Evolutionary conservation across 2,797 vertebrate genomes (phyloP).

Genomic region (Sebastes matsubarae): DNA sequence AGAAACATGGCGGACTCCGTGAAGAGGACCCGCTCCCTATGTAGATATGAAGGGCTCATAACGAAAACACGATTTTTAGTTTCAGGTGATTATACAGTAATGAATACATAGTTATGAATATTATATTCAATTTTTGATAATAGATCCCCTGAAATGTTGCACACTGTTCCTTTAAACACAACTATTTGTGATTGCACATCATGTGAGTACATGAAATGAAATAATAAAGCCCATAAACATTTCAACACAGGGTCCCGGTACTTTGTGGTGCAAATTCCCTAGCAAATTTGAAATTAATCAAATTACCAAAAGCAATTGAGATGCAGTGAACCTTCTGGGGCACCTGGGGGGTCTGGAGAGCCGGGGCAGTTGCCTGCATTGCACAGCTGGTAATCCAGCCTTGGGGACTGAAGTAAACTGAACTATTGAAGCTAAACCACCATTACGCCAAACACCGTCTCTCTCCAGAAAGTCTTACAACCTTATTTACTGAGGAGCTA

Average conservation of each 20-base stretch:
- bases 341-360: not conserved
- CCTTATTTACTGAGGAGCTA: constrained; percentile 20
- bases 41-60: too few relatives aligned
- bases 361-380: not conserved
- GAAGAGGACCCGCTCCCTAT: too few relatives aligned
- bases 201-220: not conserved
- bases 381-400: not conserved
- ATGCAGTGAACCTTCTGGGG: not conserved
- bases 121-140: fast-evolving
- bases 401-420: not conserved
- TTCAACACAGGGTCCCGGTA: not conserved
- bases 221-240: not conserved
- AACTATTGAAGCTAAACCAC: constrained; percentile 15
- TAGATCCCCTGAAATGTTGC: too few relatives aligned
- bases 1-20: too few relatives aligned
- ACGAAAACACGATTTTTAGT: too few relatives aligned
- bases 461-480: constrained; percentile 10
- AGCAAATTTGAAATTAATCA: not conserved
- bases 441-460: constrained; percentile 9
- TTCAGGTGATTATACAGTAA: too few relatives aligned
- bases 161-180: not conserved
- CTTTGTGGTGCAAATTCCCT: not conserved
- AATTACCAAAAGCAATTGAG: not conserved
- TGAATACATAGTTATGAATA: too few relatives aligned
- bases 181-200: not conserved